Base-by-base conservation (phyloP, 2,797 vertebrate species). In the Micropoecilia bifurca region DNA sequence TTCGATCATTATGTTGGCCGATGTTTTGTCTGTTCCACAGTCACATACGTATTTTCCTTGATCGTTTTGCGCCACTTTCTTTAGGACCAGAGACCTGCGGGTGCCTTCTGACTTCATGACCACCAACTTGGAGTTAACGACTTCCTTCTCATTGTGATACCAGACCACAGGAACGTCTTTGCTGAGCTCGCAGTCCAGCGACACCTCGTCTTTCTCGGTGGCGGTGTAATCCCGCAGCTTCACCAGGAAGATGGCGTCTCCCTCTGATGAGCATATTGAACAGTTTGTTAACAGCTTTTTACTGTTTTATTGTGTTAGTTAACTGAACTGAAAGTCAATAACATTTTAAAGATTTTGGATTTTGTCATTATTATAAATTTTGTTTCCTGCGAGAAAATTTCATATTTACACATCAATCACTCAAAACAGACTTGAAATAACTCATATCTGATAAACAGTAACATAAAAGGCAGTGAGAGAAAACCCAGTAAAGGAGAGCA, bases 121-220 rank as follows among this genome's bases (percentile, higher is more conserved):
- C 68, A 98, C 88, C 90, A 87, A 96, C 89, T 97, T 97, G 41
- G 99, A 99, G 83, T 97, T 94, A 22, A 95, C 91, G 36, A 99
- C 89, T 87, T 99, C 99, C 82, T 94, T 96, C 4, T 98, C 97
- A 0, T 96, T 92, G 90, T 96, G 97, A 86, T 97, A 98, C 99
- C 99, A 99, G 81, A 97, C 93, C 28, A 99, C 98, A 0, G 98
- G 98, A 10, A 99, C 98, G 4, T 99, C 98, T 96, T 99, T 99
- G 94, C 97, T 99, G 80, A 99, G 95, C 87, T 99, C 98, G 63
- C 99, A 99, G 83, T 97, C 95, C 82, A 99, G 92, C 57, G 80
- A 94, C 76, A 99, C 93, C 86, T 99, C 97, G 22, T 99, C 97
- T 90, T 98, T 99, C 92, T 99, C 99, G 0, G 97, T 95, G 76